Conservation (phyloP, 2,113 vertebrate species). For the Calypte anna region DNA sequence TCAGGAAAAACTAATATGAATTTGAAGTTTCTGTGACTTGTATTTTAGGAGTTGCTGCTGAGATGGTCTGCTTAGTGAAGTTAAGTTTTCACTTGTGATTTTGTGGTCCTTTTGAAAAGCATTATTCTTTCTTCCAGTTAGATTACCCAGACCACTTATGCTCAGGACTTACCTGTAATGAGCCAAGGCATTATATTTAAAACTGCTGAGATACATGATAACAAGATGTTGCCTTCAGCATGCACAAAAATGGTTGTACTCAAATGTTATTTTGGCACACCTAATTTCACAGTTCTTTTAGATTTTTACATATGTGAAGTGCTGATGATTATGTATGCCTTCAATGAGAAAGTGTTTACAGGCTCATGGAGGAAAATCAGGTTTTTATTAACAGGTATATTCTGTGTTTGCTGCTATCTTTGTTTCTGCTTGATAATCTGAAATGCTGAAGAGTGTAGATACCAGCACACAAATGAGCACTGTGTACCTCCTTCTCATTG, state of each 20-base stretch:
- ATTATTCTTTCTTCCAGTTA: background rate
- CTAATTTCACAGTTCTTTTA: background rate
- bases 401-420: background rate
- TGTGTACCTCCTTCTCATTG: background rate
- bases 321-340: background rate
- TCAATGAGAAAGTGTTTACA: background rate
- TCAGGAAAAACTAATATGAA: background rate
- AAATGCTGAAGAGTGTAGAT: background rate
- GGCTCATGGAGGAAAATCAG: background rate
- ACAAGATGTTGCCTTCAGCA: constrained; percentile 14
- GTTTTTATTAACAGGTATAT: background rate
- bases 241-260: background rate
- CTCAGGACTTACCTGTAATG: constrained; percentile 1
- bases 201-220: constrained; percentile 8
- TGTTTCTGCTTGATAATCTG: background rate
- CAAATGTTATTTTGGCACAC: background rate
- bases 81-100: background rate
- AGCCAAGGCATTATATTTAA: constrained; percentile 8
- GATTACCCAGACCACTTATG: background rate
- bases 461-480: background rate
- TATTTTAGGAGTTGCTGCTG: background rate
- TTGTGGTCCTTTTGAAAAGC: background rate
- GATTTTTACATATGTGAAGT: background rate
- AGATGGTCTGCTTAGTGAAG: background rate
- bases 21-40: background rate